Percentiles rank a stretch among this genome's conserved stretches.
Evolutionary conservation across 2,888 invertebrate species (phyloP).

Genomic region (Chaetogeoica ovagalla): DNA sequence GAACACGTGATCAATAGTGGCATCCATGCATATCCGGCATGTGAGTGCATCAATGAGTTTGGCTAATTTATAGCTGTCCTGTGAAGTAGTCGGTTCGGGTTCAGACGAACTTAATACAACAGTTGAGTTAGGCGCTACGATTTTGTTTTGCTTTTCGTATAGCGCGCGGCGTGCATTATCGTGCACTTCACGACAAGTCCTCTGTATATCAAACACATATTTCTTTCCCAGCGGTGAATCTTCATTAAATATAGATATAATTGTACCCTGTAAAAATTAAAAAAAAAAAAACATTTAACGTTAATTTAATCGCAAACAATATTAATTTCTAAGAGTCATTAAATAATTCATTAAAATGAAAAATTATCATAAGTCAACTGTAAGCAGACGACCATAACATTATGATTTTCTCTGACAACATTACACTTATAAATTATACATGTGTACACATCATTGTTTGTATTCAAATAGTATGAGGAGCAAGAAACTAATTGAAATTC

Average conservation of each 20-base stretch:
- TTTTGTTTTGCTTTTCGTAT: constrained; percentile 63
- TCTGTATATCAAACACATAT: constrained; percentile 86
- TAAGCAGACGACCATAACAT: background rate
- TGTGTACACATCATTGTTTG: background rate
- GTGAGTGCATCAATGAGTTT: constrained; percentile 71
- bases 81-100: constrained; percentile 24
- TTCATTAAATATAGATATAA: constrained; percentile 88
- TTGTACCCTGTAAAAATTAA: constrained; percentile 69
- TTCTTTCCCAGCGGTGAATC: constrained; percentile 83
- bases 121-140: constrained; percentile 21
- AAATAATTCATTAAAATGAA: background rate
- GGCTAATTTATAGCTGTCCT: constrained; percentile 62
- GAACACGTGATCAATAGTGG: constrained; percentile 78
- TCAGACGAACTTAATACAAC: background rate
- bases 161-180: constrained; percentile 81
- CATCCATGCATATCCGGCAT: constrained; percentile 87
- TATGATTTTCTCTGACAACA: background rate
- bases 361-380: constrained; percentile 8
- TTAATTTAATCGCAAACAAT: background rate
- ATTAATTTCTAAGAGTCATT: background rate
- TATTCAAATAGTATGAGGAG: background rate
- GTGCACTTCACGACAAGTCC: constrained; percentile 86
- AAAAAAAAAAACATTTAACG: background rate
- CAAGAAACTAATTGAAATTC: background rate
- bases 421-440: background rate